phyloP scores from a whole-genome alignment of 2,797 vertebrate species.

The Columba guinea region DNA sequence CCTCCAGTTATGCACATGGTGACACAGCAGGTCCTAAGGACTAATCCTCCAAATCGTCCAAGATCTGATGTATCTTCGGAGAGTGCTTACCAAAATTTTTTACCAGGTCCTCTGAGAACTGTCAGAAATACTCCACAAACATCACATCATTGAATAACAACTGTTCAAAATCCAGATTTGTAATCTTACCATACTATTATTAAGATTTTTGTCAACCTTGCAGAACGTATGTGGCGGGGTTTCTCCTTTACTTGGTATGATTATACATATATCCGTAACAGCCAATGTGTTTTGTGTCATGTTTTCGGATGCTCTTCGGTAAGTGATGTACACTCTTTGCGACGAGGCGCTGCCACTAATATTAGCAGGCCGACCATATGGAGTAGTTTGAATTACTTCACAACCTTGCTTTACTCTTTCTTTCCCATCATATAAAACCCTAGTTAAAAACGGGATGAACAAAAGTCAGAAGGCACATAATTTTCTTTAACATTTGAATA shows the following conservation, averaged over 20 bases:
- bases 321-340: conserved; percentile 94
- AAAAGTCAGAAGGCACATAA: not conserved
- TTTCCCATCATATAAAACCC: conserved; percentile 96
- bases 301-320: conserved; percentile 90
- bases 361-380: conserved; percentile 92
- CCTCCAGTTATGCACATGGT: not conserved
- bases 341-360: conserved; percentile 92
- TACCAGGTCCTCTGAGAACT: not conserved
- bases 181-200: conserved; percentile 94
- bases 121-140: not conserved
- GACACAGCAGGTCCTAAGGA: not conserved
- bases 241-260: conserved; percentile 95
- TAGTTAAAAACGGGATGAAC: conserved; percentile 49
- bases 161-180: not conserved
- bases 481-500: not conserved
- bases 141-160: rapidly evolving
- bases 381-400: conserved; percentile 94
- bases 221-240: conserved; percentile 96
- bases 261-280: conserved; percentile 96
- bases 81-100: not conserved
- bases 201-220: conserved; percentile 98
- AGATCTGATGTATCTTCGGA: not conserved
- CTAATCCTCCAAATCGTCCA: not conserved
- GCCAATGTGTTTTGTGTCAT: conserved; percentile 92
- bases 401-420: conserved; percentile 95